phyloP scores from a whole-genome alignment of 2,797 vertebrate species.

The Trachops cirrhosus region DNA sequence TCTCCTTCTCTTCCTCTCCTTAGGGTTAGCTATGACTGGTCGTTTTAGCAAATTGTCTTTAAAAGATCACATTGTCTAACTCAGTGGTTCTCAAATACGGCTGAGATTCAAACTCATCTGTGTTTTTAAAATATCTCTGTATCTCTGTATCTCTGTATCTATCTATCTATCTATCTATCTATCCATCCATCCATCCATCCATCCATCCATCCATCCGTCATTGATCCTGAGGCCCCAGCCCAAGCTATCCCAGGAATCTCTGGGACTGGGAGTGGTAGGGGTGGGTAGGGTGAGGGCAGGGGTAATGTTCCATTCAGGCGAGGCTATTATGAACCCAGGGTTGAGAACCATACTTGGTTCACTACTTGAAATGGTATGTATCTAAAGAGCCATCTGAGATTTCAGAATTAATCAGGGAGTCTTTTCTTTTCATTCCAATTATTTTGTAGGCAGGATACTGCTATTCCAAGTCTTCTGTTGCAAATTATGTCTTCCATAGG shows the following conservation, averaged over 20 bases:
- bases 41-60: neutral
- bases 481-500: constrained; percentile 55
- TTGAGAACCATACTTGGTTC: neutral
- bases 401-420: neutral
- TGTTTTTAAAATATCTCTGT: neutral
- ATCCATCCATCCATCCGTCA: neutral
- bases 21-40: neutral
- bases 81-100: neutral
- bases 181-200: neutral
- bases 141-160: neutral
- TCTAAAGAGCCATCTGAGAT: neutral
- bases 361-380: neutral
- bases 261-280: neutral
- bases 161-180: neutral
- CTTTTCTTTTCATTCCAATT: neutral
- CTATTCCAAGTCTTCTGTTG: constrained; percentile 48
- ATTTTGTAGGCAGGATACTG: neutral
- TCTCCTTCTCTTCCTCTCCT: neutral
- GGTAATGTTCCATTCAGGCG: neutral
- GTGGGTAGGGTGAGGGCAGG: neutral
- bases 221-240: neutral
- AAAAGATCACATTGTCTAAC: neutral
- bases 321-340: neutral
- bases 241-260: neutral
- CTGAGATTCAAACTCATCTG: neutral